Evolutionary conservation across 2,888 invertebrate genomes (phyloP).

Genomic region (Prenolepis imparis): DNA sequence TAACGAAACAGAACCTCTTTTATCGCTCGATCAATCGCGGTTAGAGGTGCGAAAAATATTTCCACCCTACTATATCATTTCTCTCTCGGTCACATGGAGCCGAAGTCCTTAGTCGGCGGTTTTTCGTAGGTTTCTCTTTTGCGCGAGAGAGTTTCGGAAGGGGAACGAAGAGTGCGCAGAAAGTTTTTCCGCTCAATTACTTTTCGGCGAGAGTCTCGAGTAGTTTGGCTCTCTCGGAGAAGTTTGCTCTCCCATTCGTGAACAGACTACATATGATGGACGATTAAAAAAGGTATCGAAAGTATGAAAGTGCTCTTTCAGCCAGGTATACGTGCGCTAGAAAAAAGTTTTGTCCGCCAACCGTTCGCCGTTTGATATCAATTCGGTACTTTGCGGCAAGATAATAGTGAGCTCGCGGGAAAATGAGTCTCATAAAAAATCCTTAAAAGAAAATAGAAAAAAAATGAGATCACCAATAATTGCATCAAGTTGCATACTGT

Average conservation of each 20-base stretch:
- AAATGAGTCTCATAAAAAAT: constrained; percentile 22
- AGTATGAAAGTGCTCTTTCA: constrained; percentile 54
- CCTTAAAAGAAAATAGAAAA: neutral
- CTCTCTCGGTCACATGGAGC: constrained; percentile 29
- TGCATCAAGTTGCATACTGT: neutral
- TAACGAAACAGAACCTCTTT: constrained; percentile 44
- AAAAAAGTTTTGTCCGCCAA: constrained; percentile 26
- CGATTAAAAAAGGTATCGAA: constrained; percentile 54
- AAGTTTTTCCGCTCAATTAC: constrained; percentile 58
- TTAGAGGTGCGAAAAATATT: constrained; percentile 45
- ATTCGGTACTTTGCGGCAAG: constrained; percentile 31
- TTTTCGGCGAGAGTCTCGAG: constrained; percentile 53
- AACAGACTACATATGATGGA: constrained; percentile 56
- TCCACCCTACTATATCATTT: constrained; percentile 36
- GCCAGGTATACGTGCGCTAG: constrained; percentile 40
- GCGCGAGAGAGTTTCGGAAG: constrained; percentile 24
- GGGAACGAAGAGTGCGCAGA: constrained; percentile 25
- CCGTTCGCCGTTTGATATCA: constrained; percentile 45
- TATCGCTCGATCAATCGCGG: constrained; percentile 29
- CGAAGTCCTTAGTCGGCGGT: constrained; percentile 53
- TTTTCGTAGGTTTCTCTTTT: constrained; percentile 50
- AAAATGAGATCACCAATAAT: neutral
- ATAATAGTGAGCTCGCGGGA: neutral
- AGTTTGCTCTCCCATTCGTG: constrained; percentile 54
- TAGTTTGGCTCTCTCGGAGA: constrained; percentile 47